Evolutionary conservation across 53 echinoderm and acorn worm genomes (phyloP), one percentile per base, ranked within the genome.

Genomic region (Holothuria scabra): DNA sequence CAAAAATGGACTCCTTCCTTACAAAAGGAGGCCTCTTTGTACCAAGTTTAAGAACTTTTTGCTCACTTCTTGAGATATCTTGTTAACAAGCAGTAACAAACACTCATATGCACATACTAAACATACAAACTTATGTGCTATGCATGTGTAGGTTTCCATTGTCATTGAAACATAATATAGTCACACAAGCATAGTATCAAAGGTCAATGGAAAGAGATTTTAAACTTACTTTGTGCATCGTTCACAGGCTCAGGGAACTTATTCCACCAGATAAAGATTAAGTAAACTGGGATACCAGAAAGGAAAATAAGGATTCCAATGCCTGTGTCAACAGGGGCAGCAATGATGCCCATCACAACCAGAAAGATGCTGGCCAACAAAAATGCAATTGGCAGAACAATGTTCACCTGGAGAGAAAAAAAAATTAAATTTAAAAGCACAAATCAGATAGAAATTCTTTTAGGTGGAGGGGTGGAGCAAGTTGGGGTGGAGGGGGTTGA

Each of bases 321-420:
- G 28, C 83, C 52, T 33, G 92, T 92, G 78, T 93, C 93, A 8
- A 28, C 13, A 28, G 90, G 90, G 13, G 95, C 95, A 3, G 90
- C 95, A 2, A 68, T 55, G 26, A 92, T 31, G 0, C 95, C 95
- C 92, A 95, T 92, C 14, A 95, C 12, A 59, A 90, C 90, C 80
- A 95, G 66, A 84, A 95, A 95, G 83, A 92, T 72, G 59, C 92
- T 90, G 32, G 92, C 92, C 23, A 92, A 1, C 60, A 95, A 66
- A 88, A 95, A 95, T 44, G 81, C 31, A 38, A 95, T 90, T 1
- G 95, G 95, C 59, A 95, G 81, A 13, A 63, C 16, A 8, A 95
- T 79, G 35, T 78, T 78, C 12, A 95, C 92, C 95, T 95, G 85
- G 56, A 68, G 28, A 22, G 32, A 41, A 66, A 63, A 46, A 28